Conservation (phyloP, 2,888 invertebrate genomes). For the Tridacna crocea region DNA sequence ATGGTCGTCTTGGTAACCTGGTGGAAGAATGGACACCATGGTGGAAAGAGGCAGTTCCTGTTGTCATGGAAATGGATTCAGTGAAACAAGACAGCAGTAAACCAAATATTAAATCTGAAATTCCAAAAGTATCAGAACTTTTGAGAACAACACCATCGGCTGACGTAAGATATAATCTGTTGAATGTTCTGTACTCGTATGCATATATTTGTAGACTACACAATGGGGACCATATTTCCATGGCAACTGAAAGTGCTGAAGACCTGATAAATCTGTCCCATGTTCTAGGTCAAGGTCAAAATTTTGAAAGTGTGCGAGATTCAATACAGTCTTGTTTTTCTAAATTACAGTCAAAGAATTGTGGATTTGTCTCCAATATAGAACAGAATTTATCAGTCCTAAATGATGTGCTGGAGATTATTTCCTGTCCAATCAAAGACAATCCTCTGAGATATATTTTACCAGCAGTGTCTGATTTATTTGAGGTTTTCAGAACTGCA, state of each 20-base stretch:
- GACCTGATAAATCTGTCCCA: slow-evolving; percentile 61
- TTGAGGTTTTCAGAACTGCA: slow-evolving; percentile 56
- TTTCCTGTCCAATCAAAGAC: slow-evolving; percentile 54
- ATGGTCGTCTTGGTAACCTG: slow-evolving; percentile 89
- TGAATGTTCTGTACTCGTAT: slow-evolving; percentile 91
- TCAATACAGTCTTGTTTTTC: slow-evolving; percentile 66
- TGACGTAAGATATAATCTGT: slow-evolving; percentile 89
- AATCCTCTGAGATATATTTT: slow-evolving; percentile 59
- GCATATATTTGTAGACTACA: slow-evolving; percentile 90
- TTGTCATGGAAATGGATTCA: slow-evolving; percentile 49
- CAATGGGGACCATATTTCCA: slow-evolving; percentile 90
- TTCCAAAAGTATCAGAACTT: slow-evolving; percentile 69
- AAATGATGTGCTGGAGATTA: slow-evolving; percentile 65
- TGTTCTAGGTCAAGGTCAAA: slow-evolving; percentile 57
- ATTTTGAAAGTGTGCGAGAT: slow-evolving; percentile 60
- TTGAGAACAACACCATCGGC: slow-evolving; percentile 88
- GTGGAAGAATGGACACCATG: slow-evolving; percentile 92
- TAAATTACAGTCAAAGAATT: slow-evolving; percentile 32
- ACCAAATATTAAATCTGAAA: slow-evolving; percentile 64
- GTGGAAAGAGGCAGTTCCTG: slow-evolving; percentile 87
- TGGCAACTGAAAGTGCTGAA: slow-evolving; percentile 87
- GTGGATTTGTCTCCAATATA: slow-evolving; percentile 38
- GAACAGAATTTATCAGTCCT: slow-evolving; percentile 66
- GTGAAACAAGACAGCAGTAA: neutral
- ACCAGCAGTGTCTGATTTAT: slow-evolving; percentile 69